Evolutionary conservation across 2,797 vertebrate species (phyloP).

Genomic region (Orientallactaga sibirica): DNA sequence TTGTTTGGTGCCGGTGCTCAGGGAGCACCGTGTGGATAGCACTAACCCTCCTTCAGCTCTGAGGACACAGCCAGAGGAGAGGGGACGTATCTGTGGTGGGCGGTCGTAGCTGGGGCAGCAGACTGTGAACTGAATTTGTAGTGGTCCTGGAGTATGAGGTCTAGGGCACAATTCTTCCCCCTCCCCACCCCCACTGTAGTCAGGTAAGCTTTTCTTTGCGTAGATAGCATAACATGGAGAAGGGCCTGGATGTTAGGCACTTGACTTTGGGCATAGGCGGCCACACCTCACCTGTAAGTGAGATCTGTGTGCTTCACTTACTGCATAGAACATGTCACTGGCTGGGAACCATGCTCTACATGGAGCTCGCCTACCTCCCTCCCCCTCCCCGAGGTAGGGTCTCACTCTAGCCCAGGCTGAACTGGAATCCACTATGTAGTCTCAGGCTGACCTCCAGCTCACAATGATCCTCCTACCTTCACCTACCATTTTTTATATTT

Average conservation of each 20-base stretch:
- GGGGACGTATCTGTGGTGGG: background rate
- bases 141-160: background rate
- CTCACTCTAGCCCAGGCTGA: background rate
- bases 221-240: background rate
- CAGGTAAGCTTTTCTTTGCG: background rate
- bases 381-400: too few relatives aligned
- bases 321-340: background rate
- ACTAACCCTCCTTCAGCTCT: background rate
- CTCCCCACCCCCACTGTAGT: background rate
- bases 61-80: background rate
- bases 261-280: background rate
- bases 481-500: too few relatives aligned
- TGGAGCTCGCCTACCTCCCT: background rate
- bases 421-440: too few relatives aligned
- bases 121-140: background rate
- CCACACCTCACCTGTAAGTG: background rate
- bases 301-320: background rate
- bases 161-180: background rate
- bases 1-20: background rate
- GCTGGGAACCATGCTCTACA: constrained; percentile 6
- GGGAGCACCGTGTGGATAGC: background rate
- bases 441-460: too few relatives aligned
- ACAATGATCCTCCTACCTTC: too few relatives aligned
- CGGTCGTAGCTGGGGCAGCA: background rate
- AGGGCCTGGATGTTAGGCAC: too few relatives aligned